Evolutionary conservation across 1,140 invertebrate genomes (phyloP).

Genomic region (Anastatus disparis): DNA sequence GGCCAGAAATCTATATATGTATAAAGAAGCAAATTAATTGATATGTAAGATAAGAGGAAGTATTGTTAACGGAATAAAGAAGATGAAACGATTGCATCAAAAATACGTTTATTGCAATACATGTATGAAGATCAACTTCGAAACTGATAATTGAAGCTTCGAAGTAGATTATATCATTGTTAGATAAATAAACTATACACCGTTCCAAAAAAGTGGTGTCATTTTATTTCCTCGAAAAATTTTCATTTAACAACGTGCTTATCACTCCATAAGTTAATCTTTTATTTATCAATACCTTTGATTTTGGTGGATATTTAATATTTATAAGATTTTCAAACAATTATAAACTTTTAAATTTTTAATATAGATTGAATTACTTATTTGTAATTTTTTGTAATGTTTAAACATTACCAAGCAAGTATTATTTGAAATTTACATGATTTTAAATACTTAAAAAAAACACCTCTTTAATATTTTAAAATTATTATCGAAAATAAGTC

Average conservation of each 20-base stretch:
- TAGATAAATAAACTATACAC: slow-evolving; percentile 36
- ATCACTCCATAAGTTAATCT: background rate
- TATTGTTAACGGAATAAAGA: background rate
- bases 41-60: too few species aligned
- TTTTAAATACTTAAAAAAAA: background rate
- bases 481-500: background rate
- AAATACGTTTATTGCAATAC: slow-evolving; percentile 60
- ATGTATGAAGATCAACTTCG: background rate
- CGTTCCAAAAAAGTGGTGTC: slow-evolving; percentile 10
- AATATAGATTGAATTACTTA: background rate
- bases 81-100: slow-evolving; percentile 45
- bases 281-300: background rate
- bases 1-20: background rate
- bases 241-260: background rate
- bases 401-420: background rate
- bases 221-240: slow-evolving; percentile 37
- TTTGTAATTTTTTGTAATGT: too few species aligned
- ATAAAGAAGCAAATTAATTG: background rate
- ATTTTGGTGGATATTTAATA: too few species aligned
- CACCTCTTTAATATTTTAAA: background rate
- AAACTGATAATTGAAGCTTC: slow-evolving; percentile 6
- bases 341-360: background rate
- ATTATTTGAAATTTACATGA: background rate
- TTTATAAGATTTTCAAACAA: background rate
- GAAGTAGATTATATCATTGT: slow-evolving; percentile 30